phyloP scores from a whole-genome alignment of 2,113 vertebrate species.

The Orthochromis malagaraziensis region DNA sequence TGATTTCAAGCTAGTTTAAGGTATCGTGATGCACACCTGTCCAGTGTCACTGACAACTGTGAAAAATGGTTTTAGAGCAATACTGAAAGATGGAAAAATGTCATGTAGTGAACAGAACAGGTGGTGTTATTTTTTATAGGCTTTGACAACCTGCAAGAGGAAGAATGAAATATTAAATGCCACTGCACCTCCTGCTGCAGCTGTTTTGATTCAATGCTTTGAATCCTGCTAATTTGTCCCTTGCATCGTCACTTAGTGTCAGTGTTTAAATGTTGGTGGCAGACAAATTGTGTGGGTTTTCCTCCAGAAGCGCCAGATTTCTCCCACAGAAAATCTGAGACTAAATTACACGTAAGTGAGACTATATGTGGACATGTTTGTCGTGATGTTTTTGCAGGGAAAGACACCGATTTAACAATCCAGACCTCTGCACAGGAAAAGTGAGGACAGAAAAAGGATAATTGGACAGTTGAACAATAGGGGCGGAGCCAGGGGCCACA shows the following conservation, averaged over 20 bases:
- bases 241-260: not conserved
- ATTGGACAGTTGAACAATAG: not conserved
- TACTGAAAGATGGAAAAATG: not conserved
- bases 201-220: not conserved
- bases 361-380: not conserved
- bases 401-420: not conserved
- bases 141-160: slow-evolving; percentile 3
- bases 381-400: not conserved
- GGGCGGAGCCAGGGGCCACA: not conserved
- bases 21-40: not conserved
- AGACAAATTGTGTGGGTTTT: not conserved
- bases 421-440: not conserved
- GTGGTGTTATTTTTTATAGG: not conserved
- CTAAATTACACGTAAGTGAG: not conserved
- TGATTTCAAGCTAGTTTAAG: not conserved
- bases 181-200: not conserved
- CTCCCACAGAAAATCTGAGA: not conserved
- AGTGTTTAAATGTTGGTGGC: not conserved
- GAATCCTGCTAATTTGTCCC: slow-evolving; percentile 12
- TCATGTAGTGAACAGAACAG: not conserved
- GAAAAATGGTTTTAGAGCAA: not conserved
- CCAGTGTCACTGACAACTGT: not conserved
- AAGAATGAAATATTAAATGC: slow-evolving; percentile 17
- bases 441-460: not conserved
- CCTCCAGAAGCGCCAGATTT: not conserved